These are phyloP conservation scores for Nasonia giraulti DNA, from an alignment of 1,140 invertebrate genomes.

Conservation along the genomic window DNA sequence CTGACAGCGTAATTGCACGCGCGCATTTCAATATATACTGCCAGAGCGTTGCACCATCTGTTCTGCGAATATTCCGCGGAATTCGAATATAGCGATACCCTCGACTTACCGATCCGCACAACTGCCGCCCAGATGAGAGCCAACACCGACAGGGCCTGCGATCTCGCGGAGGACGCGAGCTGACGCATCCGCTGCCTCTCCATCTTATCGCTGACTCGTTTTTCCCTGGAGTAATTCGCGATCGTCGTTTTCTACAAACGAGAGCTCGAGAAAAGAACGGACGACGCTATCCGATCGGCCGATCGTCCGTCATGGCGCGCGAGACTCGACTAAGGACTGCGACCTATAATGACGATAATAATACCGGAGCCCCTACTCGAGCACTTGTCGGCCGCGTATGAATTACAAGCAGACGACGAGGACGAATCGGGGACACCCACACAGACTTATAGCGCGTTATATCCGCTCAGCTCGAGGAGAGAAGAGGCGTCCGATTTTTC, in stretches of 20 bases:
- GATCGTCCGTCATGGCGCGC: not conserved
- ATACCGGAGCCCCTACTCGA: not conserved
- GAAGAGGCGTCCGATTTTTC: too few relatives aligned
- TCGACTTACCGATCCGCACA: conserved; percentile 33
- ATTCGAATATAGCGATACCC: too few relatives aligned
- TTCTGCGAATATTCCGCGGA: not conserved
- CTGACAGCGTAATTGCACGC: not conserved
- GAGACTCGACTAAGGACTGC: too few relatives aligned
- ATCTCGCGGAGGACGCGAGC: not conserved
- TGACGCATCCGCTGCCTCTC: not conserved
- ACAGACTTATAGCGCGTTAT: too few relatives aligned
- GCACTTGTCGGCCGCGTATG: not conserved
- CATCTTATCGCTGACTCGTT: too few relatives aligned
- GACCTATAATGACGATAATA: not conserved
- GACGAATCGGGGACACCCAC: not conserved
- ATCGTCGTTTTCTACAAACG: not conserved
- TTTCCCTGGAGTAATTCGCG: too few relatives aligned
- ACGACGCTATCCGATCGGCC: not conserved
- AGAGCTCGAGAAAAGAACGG: not conserved
- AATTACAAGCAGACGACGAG: not conserved
- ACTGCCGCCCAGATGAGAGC: not conserved
- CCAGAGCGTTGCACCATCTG: not conserved
- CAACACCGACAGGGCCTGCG: not conserved
- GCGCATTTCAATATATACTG: conserved; percentile 29
- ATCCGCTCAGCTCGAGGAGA: too few relatives aligned